Evolutionary conservation across 2,888 invertebrate genomes (phyloP).

Genomic region (Drosophila algonquin): DNA sequence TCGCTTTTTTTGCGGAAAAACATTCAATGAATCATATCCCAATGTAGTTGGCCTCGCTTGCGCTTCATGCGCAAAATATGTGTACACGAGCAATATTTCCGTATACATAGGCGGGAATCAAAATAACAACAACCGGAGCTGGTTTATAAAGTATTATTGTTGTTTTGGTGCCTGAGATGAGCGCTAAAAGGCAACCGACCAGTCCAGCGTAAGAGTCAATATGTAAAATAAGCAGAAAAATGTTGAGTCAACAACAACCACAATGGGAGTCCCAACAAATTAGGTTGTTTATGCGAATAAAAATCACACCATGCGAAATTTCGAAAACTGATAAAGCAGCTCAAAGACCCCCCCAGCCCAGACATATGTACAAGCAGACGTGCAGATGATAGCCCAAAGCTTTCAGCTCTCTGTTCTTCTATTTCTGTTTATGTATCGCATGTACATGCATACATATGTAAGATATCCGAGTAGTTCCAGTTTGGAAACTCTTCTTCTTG

Average conservation of each 20-base stretch:
- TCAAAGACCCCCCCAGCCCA: background rate
- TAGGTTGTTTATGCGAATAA: constrained; percentile 66
- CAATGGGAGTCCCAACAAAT: constrained; percentile 35
- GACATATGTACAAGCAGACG: background rate
- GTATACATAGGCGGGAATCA: constrained; percentile 33
- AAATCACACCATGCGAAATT: constrained; percentile 37
- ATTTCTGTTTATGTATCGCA: background rate
- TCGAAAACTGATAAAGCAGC: constrained; percentile 36
- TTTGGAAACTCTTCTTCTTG: constrained; percentile 6
- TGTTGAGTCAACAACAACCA: constrained; percentile 41
- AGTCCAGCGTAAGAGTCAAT: constrained; percentile 29
- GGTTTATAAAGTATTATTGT: constrained; percentile 38
- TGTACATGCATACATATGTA: too few species aligned
- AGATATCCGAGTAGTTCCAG: background rate
- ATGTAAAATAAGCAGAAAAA: constrained; percentile 40
- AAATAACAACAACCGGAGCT: constrained; percentile 33
- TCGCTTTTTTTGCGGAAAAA: constrained; percentile 16
- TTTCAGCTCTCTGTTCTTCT: background rate
- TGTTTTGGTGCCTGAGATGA: constrained; percentile 14
- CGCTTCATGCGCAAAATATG: constrained; percentile 30
- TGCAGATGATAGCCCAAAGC: background rate
- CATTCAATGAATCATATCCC: constrained; percentile 25
- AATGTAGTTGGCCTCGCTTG: constrained; percentile 53
- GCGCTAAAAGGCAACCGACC: constrained; percentile 10
- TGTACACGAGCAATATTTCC: constrained; percentile 55